Evolutionary conservation across 2,888 invertebrate species (phyloP).

Genomic region (Paralinhomoeus sp.): DNA sequence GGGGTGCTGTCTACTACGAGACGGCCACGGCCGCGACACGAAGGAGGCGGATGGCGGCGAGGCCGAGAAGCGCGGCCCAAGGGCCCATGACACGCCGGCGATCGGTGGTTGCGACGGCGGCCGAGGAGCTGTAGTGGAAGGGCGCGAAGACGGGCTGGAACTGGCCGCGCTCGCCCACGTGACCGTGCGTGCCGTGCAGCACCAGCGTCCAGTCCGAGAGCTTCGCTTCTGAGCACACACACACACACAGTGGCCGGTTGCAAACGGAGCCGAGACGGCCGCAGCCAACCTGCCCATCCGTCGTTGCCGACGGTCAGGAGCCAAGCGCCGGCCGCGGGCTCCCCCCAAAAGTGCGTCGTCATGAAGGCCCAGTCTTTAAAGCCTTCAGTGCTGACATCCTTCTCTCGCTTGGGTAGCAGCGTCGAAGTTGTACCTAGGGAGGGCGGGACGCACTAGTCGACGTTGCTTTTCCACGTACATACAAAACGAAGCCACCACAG

Average conservation of each 20-base stretch:
- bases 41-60: too few relatives aligned
- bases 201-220: conserved; percentile 24
- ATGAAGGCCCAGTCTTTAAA: conserved; percentile 98
- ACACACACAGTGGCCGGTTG: background rate
- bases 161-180: conserved; percentile 15
- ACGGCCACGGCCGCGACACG: too few relatives aligned
- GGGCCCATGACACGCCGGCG: too few relatives aligned
- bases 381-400: conserved; percentile 69
- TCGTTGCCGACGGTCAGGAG: conserved; percentile 82
- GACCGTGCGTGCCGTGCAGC: conserved; percentile 18
- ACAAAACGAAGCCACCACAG: too few relatives aligned
- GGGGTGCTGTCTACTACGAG: too few relatives aligned
- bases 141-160: conserved; percentile 3
- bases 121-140: too few relatives aligned
- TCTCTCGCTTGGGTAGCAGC: conserved; percentile 60
- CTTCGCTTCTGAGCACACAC: conserved; percentile 15
- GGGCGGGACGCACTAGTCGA: too few relatives aligned
- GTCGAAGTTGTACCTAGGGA: conserved; percentile 41
- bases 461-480: too few relatives aligned
- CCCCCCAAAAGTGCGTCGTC: conserved; percentile 96
- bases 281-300: conserved; percentile 33
- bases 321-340: conserved; percentile 77
- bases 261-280: background rate
- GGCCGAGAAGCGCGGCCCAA: too few relatives aligned
- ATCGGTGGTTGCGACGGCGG: too few relatives aligned